These are phyloP conservation scores for Blastobasis lacticolella DNA, from an alignment of 2,888 invertebrate species.

Conservation along the genomic window DNA sequence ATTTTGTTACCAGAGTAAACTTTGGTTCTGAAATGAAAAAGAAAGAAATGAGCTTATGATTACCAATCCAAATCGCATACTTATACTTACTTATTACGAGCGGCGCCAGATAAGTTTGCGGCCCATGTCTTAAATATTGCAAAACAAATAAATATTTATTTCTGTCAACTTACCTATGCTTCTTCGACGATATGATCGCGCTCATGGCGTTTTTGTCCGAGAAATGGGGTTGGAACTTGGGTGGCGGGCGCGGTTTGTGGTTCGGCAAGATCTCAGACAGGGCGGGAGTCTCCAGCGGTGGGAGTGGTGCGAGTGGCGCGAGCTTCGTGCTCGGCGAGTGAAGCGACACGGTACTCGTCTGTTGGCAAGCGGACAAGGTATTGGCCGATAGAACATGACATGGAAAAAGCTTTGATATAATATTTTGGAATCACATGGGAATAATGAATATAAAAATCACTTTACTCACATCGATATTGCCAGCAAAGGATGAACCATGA, in stretches of 20 bases:
- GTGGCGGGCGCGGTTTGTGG: conserved; percentile 83
- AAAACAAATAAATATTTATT: too few relatives aligned
- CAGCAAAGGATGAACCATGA: too few relatives aligned
- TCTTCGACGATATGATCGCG: conserved; percentile 86
- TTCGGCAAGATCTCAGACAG: conserved; percentile 87
- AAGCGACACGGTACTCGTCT: conserved; percentile 63
- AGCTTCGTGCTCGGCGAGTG: conserved; percentile 76
- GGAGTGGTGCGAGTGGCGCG: conserved; percentile 68
- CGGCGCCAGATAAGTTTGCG: too few relatives aligned
- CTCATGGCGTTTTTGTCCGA: conserved; percentile 80
- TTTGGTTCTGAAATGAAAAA: conserved; percentile 80
- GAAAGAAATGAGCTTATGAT: too few relatives aligned
- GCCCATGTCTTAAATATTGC: too few relatives aligned
- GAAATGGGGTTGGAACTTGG: conserved; percentile 64
- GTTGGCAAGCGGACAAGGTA: conserved; percentile 6
- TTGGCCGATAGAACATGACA: too few relatives aligned
- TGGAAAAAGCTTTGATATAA: too few relatives aligned
- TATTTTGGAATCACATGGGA: too few relatives aligned
- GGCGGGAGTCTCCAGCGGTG: conserved; percentile 76
- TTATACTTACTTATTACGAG: too few relatives aligned
- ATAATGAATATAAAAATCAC: too few relatives aligned
- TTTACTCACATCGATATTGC: too few relatives aligned
- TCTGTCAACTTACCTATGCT: conserved; percentile 76
- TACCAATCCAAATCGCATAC: too few relatives aligned
- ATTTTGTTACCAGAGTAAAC: conserved; percentile 89